A percentile compares a stretch with the other conserved stretches of the same genome.
Evolutionary conservation across 1,140 invertebrate species (phyloP).

Genomic region (Bacillus rossius): DNA sequence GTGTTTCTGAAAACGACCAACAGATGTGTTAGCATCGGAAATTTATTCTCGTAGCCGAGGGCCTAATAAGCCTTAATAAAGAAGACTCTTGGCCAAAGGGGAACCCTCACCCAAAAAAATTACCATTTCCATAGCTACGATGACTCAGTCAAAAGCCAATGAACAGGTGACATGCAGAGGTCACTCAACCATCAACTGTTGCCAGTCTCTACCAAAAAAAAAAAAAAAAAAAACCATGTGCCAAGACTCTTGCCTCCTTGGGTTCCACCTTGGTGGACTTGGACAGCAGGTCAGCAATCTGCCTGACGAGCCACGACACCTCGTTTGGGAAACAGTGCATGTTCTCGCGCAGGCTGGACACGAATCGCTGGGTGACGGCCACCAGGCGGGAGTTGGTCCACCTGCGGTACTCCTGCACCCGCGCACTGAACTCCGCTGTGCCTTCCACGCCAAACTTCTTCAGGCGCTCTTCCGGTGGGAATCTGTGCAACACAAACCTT

Average conservation of each 20-base stretch:
- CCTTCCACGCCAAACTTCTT: constrained; percentile 76
- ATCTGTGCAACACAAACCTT: constrained; percentile 46
- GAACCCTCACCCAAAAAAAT: no score
- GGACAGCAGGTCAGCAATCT: constrained; percentile 63
- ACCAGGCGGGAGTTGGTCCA: constrained; percentile 78
- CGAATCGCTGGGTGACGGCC: constrained; percentile 74
- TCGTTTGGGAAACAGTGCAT: constrained; percentile 88
- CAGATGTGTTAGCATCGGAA: no score
- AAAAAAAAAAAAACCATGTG: no score
- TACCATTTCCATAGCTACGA: no score
- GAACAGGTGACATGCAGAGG: no score
- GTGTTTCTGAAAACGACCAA: no score
- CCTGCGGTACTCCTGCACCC: constrained; percentile 67
- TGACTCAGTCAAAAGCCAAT: no score
- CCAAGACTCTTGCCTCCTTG: constrained; percentile 55
- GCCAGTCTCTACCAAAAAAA: no score
- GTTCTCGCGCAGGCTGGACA: constrained; percentile 77
- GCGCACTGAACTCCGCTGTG: constrained; percentile 60
- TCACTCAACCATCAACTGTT: no score
- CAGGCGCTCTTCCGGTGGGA: constrained; percentile 59
- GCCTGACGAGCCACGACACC: constrained; percentile 70
- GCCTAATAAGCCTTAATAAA: no score
- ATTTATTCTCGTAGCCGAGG: no score
- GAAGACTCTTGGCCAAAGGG: no score
- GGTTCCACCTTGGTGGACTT: constrained; percentile 54